Evolutionary conservation across 2,888 invertebrate species (phyloP).

Genomic region (Eristalis intricaria): DNA sequence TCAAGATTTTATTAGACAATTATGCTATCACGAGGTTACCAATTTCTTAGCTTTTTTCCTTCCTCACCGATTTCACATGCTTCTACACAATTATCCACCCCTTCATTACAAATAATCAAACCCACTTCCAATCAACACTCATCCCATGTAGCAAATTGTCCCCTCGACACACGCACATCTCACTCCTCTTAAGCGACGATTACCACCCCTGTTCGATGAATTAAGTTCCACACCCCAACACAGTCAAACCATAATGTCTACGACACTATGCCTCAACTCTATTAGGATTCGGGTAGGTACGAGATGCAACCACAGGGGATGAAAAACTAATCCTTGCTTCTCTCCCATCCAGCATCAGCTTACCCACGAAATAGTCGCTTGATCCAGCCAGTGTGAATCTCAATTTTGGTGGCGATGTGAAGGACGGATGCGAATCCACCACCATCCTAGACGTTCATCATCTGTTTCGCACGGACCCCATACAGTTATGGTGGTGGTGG

Average conservation of each 20-base stretch:
- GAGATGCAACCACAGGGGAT: conserved; percentile 2
- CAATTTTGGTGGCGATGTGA: not conserved
- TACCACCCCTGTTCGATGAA: not conserved
- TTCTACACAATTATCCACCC: too few relatives aligned
- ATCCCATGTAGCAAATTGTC: not conserved
- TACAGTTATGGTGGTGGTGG: too few relatives aligned
- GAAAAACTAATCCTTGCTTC: conserved; percentile 16
- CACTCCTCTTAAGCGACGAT: not conserved
- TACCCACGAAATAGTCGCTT: not conserved
- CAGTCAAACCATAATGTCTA: not conserved
- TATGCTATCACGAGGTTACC: too few relatives aligned
- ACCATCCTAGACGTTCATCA: conserved; percentile 18
- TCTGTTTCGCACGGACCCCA: not conserved
- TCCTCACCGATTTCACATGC: too few relatives aligned
- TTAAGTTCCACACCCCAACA: not conserved
- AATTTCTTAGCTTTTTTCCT: too few relatives aligned
- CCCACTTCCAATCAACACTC: not conserved
- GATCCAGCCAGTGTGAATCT: not conserved
- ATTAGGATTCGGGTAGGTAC: conserved; percentile 24
- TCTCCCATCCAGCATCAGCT: not conserved
- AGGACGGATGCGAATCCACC: not conserved
- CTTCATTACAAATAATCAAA: not conserved
- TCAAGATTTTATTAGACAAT: too few relatives aligned
- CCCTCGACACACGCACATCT: not conserved
- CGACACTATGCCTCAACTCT: not conserved